Evolutionary conservation across 2,113 vertebrate genomes (phyloP), one percentile per base, ranked within the genome.

Genomic region (Centropus unirufus): DNA sequence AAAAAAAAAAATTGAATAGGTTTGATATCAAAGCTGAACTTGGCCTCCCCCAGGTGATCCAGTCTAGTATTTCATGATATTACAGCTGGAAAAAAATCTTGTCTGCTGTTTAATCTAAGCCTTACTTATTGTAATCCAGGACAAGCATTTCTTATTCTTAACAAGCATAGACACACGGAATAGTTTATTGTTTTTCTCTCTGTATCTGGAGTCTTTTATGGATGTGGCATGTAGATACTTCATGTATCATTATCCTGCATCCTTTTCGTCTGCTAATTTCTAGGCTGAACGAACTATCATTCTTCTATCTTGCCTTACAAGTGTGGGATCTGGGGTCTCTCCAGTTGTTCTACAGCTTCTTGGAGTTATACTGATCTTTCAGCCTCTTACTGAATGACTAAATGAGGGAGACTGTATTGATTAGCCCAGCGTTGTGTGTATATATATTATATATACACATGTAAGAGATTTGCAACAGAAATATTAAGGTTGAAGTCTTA

Each of bases 151-250:
- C 86, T 89, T 83, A 59, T 83, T 39, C 80, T 94, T 73, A 52
- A 42, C 26, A 42, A 88, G 75, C 55, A 39, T 32, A 46, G 86
- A 32, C 51, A 39, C 19, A 36, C 22, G 46, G 42, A 86, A 62
- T 17, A 83, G 68, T 93, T 92, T 80, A 83, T 88, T 70, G 44
- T 88, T 52, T 47, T 82, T 30, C 12, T 67, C 42, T 87, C 63
- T 47, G 29, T 42, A 75, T 20, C 39, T 83, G 59, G 68, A 97
- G 76, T 90, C 89, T 94, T 93, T 92, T 95, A 96, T 90, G 83
- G 94, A 83, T 76, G 63, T 74, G 72, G 76, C 49, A 85, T 90
- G 96, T 92, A 80, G 75, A 79, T 77, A 92, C 59, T 80, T 85
- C 17, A 3, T 83, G 58, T 93, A 54, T 90, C 4, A 0, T 88